These are phyloP conservation scores for Oceanites oceanicus DNA, from an alignment of 2,113 vertebrate species.

Conservation along the genomic window DNA sequence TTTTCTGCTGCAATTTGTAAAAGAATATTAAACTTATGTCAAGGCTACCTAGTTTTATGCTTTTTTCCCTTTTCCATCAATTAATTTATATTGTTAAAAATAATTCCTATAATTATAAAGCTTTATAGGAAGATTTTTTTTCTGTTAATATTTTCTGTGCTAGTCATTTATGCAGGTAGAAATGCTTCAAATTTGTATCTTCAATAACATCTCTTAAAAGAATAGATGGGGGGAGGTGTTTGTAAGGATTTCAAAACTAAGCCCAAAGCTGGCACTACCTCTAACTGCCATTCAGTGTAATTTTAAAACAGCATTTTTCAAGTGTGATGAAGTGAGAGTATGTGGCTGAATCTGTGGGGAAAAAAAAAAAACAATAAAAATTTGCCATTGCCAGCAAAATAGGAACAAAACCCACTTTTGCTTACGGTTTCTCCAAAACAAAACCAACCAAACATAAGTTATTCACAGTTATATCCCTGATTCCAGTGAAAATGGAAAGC, in stretches of 20 bases:
- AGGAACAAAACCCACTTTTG: neutral
- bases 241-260: neutral
- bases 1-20: neutral
- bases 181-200: neutral
- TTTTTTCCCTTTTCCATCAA: neutral
- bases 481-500: neutral
- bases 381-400: neutral
- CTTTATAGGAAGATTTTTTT: neutral
- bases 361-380: neutral
- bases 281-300: neutral
- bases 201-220: neutral
- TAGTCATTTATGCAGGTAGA: neutral
- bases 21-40: neutral
- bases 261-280: neutral
- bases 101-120: neutral
- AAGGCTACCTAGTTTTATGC: neutral
- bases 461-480: neutral
- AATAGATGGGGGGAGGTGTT: neutral
- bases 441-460: neutral
- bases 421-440: neutral
- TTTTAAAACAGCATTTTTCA: neutral
- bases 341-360: neutral
- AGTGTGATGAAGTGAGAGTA: neutral
- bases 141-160: neutral
- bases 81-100: neutral